A percentile compares a stretch with the other conserved stretches of the same genome.
Conservation (phyloP, 2,797 vertebrate genomes). For the Notolabrus celidotus region DNA sequence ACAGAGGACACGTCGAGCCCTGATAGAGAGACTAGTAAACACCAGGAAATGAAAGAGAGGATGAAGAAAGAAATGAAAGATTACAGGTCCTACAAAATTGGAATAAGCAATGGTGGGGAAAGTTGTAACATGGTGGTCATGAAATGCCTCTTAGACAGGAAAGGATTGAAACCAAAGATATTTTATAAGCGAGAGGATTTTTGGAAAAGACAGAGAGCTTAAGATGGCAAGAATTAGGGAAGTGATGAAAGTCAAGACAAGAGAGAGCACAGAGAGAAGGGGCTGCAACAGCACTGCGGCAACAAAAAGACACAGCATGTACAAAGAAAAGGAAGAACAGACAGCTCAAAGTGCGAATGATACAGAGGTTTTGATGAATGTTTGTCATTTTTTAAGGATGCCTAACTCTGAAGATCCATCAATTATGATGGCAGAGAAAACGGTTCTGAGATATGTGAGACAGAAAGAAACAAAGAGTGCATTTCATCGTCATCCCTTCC, state of each 20-base stretch:
- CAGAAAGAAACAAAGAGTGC: conserved; percentile 67
- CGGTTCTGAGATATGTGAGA: conserved; percentile 43
- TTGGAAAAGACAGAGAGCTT: conserved; percentile 43
- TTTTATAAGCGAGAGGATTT: conserved; percentile 50
- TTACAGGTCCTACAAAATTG: conserved; percentile 59
- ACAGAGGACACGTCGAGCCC: conserved; percentile 88
- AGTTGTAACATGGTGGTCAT: conserved; percentile 59
- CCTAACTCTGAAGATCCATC: conserved; percentile 31
- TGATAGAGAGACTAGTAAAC: conserved; percentile 94
- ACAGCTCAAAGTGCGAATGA: conserved; percentile 60
- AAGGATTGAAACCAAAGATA: conserved; percentile 79
- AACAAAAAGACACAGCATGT: conserved; percentile 77
- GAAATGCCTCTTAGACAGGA: conserved; percentile 74
- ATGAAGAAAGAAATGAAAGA: conserved; percentile 35
- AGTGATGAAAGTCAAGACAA: conserved; percentile 79
- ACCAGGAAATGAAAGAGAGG: conserved; percentile 83
- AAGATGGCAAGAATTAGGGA: conserved; percentile 66
- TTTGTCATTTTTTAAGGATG: conserved; percentile 54
- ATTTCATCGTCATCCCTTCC: conserved; percentile 75
- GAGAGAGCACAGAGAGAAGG: conserved; percentile 66
- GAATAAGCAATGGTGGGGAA: conserved; percentile 66
- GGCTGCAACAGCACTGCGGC: conserved; percentile 80
- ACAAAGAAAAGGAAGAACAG: conserved; percentile 54
- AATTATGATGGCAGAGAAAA: conserved; percentile 23
- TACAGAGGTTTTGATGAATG: conserved; percentile 60